Base-by-base conservation (phyloP, 2,113 vertebrate genomes). In the Ptilorrhoa leucosticta region DNA sequence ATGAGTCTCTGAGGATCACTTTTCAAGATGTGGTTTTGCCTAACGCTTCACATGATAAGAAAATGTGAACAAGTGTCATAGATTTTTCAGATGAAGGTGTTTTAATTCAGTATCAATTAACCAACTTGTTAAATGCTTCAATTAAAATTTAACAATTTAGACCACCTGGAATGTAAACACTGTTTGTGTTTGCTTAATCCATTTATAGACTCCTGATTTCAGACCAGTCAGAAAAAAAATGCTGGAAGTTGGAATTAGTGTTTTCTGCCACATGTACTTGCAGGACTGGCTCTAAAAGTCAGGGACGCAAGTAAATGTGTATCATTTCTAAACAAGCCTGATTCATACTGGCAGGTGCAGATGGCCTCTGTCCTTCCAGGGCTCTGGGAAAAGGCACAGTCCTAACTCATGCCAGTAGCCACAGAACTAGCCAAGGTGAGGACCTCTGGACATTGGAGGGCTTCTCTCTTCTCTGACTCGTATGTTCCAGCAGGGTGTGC, bases 61-160 rank as follows among this genome's bases (percentile, higher is more conserved):
- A 85, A 85, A 77, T 31, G 50, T 27, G 31, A 87, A 42, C 37
- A 61, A 45, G 6, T 69, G 54, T 50, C 18, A 33, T 24, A 5
- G 9, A 53, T 57, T 65, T 79, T 82, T 57, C 53, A 87, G 84
- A 10, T 85, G 51, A 64, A 93, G 16, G 47, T 80, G 17, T 90
- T 89, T 83, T 53, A 88, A 88, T 90, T 83, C 54, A 56, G 35
- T 80, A 90, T 92, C 51, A 86, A 83, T 91, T 96, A 94, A 96
- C 90, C 63, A 77, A 26, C 66, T 72, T 90, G 66, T 63, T 70
- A 93, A 90, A 73, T 70, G 30, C 24, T 80, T 83, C 35, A 35
- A 86, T 77, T 93, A 94, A 94, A 91, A 90, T 80, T 21, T 95
- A 94, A 96, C 94, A 45, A 40, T 23, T 54, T 42, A 85, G 57